A percentile compares a stretch with the other conserved stretches of the same genome.
phyloP scores from a whole-genome alignment of 2,888 invertebrate genomes.

The Plusia festucae region DNA sequence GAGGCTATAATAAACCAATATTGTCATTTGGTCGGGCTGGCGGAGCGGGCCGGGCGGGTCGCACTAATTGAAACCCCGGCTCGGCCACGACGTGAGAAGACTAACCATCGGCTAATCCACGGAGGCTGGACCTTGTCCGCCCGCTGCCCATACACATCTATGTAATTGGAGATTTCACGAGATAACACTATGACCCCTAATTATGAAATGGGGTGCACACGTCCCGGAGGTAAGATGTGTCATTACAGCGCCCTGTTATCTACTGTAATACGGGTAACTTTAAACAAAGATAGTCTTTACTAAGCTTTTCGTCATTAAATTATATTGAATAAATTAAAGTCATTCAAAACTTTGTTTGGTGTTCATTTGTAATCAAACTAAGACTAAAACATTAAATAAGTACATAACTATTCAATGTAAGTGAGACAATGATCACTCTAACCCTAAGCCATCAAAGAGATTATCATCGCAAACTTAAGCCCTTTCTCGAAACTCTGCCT shows the following conservation, averaged over 20 bases:
- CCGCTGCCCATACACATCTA: conserved; percentile 69
- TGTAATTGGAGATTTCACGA: conserved; percentile 87
- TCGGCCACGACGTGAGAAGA: conserved; percentile 85
- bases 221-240: conserved; percentile 58
- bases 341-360: not conserved
- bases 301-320: conserved; percentile 12
- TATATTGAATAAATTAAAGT: not conserved
- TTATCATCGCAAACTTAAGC: conserved; percentile 69
- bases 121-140: conserved; percentile 63
- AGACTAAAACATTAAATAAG: conserved; percentile 15
- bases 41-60: conserved; percentile 59
- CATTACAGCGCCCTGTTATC: conserved; percentile 56
- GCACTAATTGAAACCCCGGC: conserved; percentile 83
- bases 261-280: conserved; percentile 46
- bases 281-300: conserved; percentile 24
- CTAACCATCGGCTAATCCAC: conserved; percentile 82
- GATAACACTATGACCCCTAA: conserved; percentile 85
- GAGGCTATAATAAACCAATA: conserved; percentile 79
- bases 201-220: conserved; percentile 73
- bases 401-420: conserved; percentile 39
- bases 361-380: not conserved
- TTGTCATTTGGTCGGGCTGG: conserved; percentile 72
- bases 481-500: conserved; percentile 68
- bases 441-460: conserved; percentile 65
- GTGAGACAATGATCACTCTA: conserved; percentile 53